Conservation (phyloP, 2,113 vertebrate species). For the Caretta caretta region DNA sequence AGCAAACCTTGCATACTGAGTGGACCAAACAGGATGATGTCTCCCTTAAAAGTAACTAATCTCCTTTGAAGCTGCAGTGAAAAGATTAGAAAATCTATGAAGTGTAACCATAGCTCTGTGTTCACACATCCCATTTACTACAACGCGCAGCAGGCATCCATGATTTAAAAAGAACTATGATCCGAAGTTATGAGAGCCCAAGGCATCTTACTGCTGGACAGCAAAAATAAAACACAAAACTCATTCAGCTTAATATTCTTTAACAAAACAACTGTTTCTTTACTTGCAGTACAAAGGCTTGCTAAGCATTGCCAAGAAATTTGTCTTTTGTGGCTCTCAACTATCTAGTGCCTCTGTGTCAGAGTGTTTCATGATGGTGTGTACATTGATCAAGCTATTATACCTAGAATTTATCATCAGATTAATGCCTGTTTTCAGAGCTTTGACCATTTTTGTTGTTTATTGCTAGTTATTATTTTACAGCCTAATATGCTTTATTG, state of each 20-base stretch:
- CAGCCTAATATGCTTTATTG: slow-evolving; percentile 65
- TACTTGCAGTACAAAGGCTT: background rate
- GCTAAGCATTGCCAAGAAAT: fast-evolving
- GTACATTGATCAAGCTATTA: slow-evolving; percentile 35
- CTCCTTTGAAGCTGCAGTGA: slow-evolving; percentile 41
- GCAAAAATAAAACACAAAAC: slow-evolving; percentile 1
- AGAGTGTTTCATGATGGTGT: slow-evolving; percentile 15
- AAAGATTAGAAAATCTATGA: background rate
- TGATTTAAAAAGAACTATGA: background rate
- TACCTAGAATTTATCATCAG: slow-evolving; percentile 63
- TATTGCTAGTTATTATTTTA: slow-evolving; percentile 69
- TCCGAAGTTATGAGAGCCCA: slow-evolving; percentile 7
- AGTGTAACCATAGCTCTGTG: background rate
- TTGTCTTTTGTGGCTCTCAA: slow-evolving; percentile 1
- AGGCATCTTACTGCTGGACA: slow-evolving; percentile 30
- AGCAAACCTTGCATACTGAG: slow-evolving; percentile 53
- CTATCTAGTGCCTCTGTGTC: slow-evolving; percentile 35
- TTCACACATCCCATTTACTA: background rate
- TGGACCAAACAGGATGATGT: slow-evolving; percentile 27
- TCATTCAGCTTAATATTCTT: slow-evolving; percentile 32
- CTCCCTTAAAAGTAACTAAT: slow-evolving; percentile 44
- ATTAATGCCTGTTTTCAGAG: slow-evolving; percentile 75
- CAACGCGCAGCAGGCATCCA: slow-evolving; percentile 1
- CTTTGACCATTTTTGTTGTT: slow-evolving; percentile 68
- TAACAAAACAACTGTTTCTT: slow-evolving; percentile 35